Evolutionary conservation across 2,888 invertebrate species (phyloP), one percentile per base, ranked within the genome.

Genomic region (Iselma pallidipennis): DNA sequence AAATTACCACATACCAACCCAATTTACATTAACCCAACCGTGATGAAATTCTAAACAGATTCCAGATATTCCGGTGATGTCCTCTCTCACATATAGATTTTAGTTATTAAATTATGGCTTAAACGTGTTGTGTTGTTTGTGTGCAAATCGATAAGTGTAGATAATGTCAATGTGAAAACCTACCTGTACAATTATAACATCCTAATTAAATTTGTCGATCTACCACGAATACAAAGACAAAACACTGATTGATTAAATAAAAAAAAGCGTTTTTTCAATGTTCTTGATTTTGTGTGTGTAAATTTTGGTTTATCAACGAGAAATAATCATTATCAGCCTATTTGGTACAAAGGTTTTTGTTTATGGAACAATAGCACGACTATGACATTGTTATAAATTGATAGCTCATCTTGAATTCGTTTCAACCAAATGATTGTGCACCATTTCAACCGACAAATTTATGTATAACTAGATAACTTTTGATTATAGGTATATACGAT

Each of bases 1-100:
- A 69, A 71, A 71, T 71, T 71, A 70, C 70, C 71, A 70, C 70
- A 71, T 70, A 71, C 65, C 60, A 62, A 66, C 59, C 65, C 59
- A 67, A 69, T 65, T 66, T 67, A 63, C 63, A 61, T 61, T 56
- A 67, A 67, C 63, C 65, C 59, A 62, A 48, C 60, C 59, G 63
- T 61, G 65, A 65, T 65, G 68, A 61, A 62, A 66, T 66, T 60
- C 60, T 62, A 64, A 54, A 62, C 62, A 63, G 33, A 61, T 65
- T 61, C 53, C 56, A 56, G 61, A 62, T 58, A 62, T 60, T 59
- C 59, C 58, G 28, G 31, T 49, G 49, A 21, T 57, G 54, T 26
- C 53, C 57, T 31, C 57, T 31, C 33, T 4, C n/a, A n/a, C 33
- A 14, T 1, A 14, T 33, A 33, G 33, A 33, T 37, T 37, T 37